Percentiles rank a stretch among this genome's conserved stretches.
Conservation (phyloP, 1,140 invertebrate genomes). For the Drosophila auraria region DNA sequence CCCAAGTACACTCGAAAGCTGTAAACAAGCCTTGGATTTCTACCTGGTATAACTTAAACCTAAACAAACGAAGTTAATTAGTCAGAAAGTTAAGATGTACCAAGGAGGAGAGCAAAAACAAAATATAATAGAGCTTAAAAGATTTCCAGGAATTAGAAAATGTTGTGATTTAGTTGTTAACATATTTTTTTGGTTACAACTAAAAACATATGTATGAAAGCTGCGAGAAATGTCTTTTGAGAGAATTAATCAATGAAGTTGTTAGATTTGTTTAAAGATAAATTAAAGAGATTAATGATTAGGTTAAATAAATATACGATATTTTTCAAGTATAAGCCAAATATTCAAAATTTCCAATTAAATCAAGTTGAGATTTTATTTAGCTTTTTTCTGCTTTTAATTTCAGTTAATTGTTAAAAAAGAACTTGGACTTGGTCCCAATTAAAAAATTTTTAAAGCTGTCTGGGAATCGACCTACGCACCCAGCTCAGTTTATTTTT, state of each 20-base stretch:
- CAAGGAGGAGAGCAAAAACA: neutral
- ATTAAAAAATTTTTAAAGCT: slow-evolving; percentile 24
- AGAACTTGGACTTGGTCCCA: neutral
- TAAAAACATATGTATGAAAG: neutral
- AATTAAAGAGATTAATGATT: too few species aligned
- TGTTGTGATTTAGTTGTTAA: slow-evolving; percentile 5
- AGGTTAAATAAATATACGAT: too few species aligned
- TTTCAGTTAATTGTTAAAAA: neutral
- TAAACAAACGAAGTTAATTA: slow-evolving; percentile 14
- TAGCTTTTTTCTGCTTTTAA: too few species aligned
- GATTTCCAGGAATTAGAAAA: slow-evolving; percentile 7
- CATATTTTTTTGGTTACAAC: neutral
- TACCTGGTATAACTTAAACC: neutral
- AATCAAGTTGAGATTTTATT: neutral
- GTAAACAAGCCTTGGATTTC: slow-evolving; percentile 19
- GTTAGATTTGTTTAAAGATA: neutral
- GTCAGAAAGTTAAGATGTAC: slow-evolving; percentile 15
- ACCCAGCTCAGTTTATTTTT: slow-evolving; percentile 20
- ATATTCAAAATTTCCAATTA: neutral
- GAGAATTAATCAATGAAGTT: neutral
- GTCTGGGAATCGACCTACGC: slow-evolving; percentile 2
- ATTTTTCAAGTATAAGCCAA: too few species aligned
- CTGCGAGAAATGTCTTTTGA: neutral
- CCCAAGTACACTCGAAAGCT: slow-evolving; percentile 25
- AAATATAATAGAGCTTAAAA: neutral